Conservation (phyloP, 2,797 vertebrate genomes). For the Rhyacichthys aspro region DNA sequence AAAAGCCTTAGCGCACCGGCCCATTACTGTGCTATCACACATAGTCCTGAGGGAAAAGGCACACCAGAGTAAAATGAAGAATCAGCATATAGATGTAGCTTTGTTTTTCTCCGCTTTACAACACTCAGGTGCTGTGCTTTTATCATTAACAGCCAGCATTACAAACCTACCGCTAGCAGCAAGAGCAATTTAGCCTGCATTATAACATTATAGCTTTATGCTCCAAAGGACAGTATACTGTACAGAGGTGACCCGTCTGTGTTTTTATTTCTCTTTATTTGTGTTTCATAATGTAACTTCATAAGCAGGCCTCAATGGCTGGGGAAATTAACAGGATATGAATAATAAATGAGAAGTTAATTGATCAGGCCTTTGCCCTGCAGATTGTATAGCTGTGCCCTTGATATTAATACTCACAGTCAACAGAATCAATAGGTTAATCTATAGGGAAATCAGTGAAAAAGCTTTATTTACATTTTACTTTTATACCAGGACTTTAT, state of each 20-base stretch:
- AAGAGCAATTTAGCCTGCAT: slow-evolving; percentile 46
- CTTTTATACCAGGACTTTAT: slow-evolving; percentile 14
- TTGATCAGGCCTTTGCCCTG: slow-evolving; percentile 59
- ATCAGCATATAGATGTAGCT: slow-evolving; percentile 66
- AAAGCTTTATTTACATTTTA: slow-evolving; percentile 34
- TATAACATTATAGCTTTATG: slow-evolving; percentile 37
- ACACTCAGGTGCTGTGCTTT: slow-evolving; percentile 39
- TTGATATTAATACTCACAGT: slow-evolving; percentile 67
- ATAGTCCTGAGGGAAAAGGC: slow-evolving; percentile 50
- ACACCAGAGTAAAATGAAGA: slow-evolving; percentile 52
- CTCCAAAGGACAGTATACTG: slow-evolving; percentile 28
- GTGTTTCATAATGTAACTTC: slow-evolving; percentile 32
- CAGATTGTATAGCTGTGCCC: slow-evolving; percentile 53
- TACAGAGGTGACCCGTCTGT: slow-evolving; percentile 6
- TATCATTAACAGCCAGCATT: slow-evolving; percentile 27
- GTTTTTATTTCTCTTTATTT: slow-evolving; percentile 16
- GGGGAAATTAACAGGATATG: slow-evolving; percentile 55
- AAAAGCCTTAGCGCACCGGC: slow-evolving; percentile 55
- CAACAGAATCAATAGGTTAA: slow-evolving; percentile 59
- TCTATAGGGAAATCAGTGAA: slow-evolving; percentile 35
- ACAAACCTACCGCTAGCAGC: slow-evolving; percentile 8
- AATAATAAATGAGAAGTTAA: slow-evolving; percentile 72
- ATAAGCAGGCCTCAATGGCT: slow-evolving; percentile 29
- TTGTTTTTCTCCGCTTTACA: slow-evolving; percentile 41
- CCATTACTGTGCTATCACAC: slow-evolving; percentile 61